phyloP scores from a whole-genome alignment of 2,797 vertebrate species.

The Eleutherodactylus coqui region DNA sequence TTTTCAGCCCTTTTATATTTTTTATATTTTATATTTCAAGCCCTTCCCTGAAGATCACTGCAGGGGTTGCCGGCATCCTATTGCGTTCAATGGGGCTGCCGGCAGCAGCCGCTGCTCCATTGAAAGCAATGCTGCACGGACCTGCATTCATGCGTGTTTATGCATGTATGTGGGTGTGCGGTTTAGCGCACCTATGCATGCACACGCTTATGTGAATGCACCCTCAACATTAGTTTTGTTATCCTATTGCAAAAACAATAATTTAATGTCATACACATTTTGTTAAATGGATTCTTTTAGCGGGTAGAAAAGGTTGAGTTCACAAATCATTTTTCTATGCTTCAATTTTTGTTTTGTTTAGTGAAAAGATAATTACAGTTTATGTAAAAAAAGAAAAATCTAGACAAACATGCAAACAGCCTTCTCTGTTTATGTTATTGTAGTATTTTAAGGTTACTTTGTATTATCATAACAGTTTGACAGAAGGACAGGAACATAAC shows the following conservation, averaged over 20 bases:
- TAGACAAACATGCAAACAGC: background rate
- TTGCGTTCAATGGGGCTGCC: too few relatives aligned
- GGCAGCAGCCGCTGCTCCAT: too few relatives aligned
- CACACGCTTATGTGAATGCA: too few relatives aligned
- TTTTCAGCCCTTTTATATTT: too few relatives aligned
- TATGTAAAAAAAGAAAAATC: background rate
- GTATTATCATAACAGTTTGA: background rate
- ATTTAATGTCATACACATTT: background rate
- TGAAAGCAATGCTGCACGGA: too few relatives aligned
- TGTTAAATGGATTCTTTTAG: background rate
- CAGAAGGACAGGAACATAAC: background rate
- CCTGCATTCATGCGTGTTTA: too few relatives aligned
- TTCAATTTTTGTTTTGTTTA: background rate
- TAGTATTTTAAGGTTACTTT: constrained; percentile 12
- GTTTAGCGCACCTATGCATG: too few relatives aligned
- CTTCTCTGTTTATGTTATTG: background rate
- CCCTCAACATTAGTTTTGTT: too few relatives aligned
- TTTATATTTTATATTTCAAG: too few relatives aligned
- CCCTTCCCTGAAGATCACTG: too few relatives aligned
- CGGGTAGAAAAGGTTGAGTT: background rate
- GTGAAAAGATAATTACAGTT: constrained; percentile 24
- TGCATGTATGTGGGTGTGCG: too few relatives aligned
- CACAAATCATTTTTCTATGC: background rate
- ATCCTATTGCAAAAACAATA: background rate
- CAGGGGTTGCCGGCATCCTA: too few relatives aligned